phyloP scores from a whole-genome alignment of 2,113 vertebrate species.

The Neopipo cinnamomea region DNA sequence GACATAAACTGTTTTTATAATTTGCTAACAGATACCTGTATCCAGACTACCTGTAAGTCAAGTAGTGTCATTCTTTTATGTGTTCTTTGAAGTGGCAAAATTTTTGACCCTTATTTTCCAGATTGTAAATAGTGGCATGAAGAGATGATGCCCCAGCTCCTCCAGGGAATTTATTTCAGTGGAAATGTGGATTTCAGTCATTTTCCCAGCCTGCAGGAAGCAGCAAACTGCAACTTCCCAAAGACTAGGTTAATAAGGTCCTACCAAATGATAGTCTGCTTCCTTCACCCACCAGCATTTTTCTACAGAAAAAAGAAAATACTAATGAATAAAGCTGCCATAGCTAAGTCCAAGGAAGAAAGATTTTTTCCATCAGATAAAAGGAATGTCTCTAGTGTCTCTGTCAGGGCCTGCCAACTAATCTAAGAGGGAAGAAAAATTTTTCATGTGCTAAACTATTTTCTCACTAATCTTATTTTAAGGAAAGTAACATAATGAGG shows the following conservation, averaged over 20 bases:
- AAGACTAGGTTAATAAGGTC: neutral
- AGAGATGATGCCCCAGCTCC: neutral
- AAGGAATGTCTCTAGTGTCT: neutral
- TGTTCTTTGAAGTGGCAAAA: neutral
- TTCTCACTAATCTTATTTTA: conserved; percentile 35
- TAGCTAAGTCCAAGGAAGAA: neutral
- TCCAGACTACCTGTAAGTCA: neutral
- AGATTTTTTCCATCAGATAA: neutral
- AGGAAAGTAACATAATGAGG: conserved; percentile 14
- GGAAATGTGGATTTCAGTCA: neutral
- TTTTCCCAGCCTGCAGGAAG: neutral
- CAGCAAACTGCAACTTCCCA: neutral
- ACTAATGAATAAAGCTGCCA: neutral
- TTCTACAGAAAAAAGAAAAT: neutral
- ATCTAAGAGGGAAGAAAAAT: neutral
- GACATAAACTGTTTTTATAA: neutral
- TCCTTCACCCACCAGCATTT: neutral
- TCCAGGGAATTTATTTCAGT: neutral
- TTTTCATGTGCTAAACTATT: conserved; percentile 11
- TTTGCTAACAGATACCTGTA: neutral
- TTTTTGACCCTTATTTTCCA: neutral
- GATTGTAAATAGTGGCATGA: neutral
- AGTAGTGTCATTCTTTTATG: neutral
- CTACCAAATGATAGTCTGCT: neutral
- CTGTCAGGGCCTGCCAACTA: neutral